phyloP scores from a whole-genome alignment of 2,113 vertebrate species.

The Sialia sialis region DNA sequence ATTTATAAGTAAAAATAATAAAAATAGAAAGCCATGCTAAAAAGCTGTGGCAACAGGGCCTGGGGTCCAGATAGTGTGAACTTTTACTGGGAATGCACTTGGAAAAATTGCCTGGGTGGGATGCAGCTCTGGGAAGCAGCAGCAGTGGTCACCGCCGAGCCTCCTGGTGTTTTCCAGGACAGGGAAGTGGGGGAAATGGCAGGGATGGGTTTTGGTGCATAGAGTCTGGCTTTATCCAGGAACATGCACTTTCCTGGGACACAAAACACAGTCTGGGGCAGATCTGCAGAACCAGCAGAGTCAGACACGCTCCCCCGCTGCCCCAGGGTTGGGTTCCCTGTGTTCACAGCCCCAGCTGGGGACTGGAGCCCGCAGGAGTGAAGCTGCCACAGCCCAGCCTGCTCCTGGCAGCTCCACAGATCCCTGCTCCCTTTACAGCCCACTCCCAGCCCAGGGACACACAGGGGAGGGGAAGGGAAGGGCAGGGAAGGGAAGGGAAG shows the following conservation, averaged over 20 bases:
- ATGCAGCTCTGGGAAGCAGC: background rate
- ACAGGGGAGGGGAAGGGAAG: too few relatives aligned
- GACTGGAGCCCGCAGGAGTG: rapidly evolving
- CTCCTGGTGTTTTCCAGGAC: background rate
- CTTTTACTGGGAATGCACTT: background rate
- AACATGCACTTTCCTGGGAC: rapidly evolving
- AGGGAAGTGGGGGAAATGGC: rapidly evolving
- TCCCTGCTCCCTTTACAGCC: background rate
- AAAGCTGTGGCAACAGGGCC: background rate
- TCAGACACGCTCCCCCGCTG: rapidly evolving
- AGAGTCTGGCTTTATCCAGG: background rate
- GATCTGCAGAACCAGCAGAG: background rate
- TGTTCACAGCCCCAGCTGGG: rapidly evolving
- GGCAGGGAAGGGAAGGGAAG: too few relatives aligned
- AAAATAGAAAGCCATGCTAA: background rate
- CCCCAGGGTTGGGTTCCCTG: rapidly evolving
- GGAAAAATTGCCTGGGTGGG: rapidly evolving
- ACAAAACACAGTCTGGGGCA: rapidly evolving
- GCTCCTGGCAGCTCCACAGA: rapidly evolving
- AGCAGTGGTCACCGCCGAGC: background rate
- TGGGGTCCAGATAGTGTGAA: background rate
- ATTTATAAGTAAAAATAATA: conserved; percentile 11
- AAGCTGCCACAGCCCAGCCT: background rate
- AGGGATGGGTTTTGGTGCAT: rapidly evolving
- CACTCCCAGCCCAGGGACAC: background rate